phyloP scores from a whole-genome alignment of 2,888 invertebrate species.

The Volucella bombylans region DNA sequence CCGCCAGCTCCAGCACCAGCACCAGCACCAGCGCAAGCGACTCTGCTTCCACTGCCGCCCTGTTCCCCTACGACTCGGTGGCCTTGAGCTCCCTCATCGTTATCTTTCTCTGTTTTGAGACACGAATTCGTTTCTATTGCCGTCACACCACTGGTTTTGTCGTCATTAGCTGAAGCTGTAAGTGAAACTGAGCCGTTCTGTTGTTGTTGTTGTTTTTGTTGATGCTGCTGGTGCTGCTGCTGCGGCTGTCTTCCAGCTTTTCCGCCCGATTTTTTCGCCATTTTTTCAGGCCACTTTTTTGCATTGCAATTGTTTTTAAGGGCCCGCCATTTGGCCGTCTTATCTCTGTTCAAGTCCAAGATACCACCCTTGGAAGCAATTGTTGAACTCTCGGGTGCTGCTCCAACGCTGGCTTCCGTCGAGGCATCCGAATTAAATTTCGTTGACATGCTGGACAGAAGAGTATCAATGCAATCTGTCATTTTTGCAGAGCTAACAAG shows the following conservation, averaged over 20 bases:
- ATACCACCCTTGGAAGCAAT: conserved; percentile 24
- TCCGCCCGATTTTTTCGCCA: conserved; percentile 12
- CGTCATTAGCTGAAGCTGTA: conserved; percentile 46
- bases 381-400: conserved; percentile 3
- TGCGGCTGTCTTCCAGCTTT: conserved; percentile 9
- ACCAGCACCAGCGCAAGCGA: too few relatives aligned
- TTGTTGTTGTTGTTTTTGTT: conserved; percentile 3
- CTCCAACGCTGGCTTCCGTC: conserved; percentile 40
- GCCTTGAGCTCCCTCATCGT: conserved; percentile 60
- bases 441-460: conserved; percentile 81
- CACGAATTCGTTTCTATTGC: conserved; percentile 36
- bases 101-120: conserved; percentile 60
- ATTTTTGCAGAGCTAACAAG: conserved; percentile 72
- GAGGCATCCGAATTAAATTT: conserved; percentile 80
- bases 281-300: conserved; percentile 78
- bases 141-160: conserved; percentile 39
- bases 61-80: conserved; percentile 55
- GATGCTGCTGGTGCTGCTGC: neutral
- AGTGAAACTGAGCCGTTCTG: conserved; percentile 33
- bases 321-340: conserved; percentile 82
- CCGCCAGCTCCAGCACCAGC: neutral
- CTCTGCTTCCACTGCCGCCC: neutral
- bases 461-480: conserved; percentile 80
- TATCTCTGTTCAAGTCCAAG: conserved; percentile 81
- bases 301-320: conserved; percentile 82